Base-by-base conservation (phyloP, 1,140 invertebrate species). In the Diorhabda carinulata region DNA sequence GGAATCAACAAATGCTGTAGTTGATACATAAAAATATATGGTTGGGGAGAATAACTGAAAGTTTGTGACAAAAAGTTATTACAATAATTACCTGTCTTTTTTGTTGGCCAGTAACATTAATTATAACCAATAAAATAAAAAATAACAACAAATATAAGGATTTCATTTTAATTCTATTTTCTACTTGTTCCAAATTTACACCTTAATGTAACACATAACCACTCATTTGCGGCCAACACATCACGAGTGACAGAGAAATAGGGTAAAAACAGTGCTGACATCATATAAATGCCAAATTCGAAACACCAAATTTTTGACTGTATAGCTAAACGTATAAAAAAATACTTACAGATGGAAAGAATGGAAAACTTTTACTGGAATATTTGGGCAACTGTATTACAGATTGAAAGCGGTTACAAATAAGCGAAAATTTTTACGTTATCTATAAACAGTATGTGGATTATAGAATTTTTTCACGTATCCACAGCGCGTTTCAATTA, bases 101-200 rank as follows among this genome's bases (percentile, higher is more conserved):
- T 41, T 61, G 59, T 8, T 61, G 59, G 25, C 59, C 59, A 61
- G 25, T 8, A 41, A 61, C 59, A 61, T 61, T 61, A 61, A 40
- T 5, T 3, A 61, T 52, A 52, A n/a, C 47, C 2, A 52, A 6
- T 52, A 52, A 52, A 52, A 8, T 52, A 8, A 52, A 52, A 52
- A 52, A 52, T 52, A 52, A 52, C n/a, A 52, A 52, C n/a, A 52
- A 52, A 52, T 52, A 52, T 52, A 52, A 52, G 47, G 6, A 52
- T 4, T 52, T 52, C 47, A 52, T 52, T n/a, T 52, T 52, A 8
- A 52, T 52, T 52, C n/a, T 52, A 52, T 8, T 52, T 52, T 52
- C 47, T n/a, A n/a, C 6, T 8, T 8, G 47, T 8, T 25, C 47
- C 47, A n/a, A 52, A 52, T 8, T 8, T 52, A 52, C 4, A 52